Evolutionary conservation across 2,888 invertebrate species (phyloP).

Genomic region (Tiliacea aurago): DNA sequence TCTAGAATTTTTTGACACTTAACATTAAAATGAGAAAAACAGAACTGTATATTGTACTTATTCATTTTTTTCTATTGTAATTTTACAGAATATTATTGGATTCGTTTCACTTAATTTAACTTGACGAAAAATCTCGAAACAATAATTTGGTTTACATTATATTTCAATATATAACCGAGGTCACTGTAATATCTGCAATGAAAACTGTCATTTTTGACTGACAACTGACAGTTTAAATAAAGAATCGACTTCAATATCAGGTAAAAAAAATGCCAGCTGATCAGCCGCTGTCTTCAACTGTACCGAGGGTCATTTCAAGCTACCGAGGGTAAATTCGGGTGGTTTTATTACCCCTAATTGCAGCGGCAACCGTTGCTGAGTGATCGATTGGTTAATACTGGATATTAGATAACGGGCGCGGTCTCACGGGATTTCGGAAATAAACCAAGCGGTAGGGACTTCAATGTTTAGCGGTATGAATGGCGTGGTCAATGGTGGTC

Average conservation of each 20-base stretch:
- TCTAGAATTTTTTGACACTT: background rate
- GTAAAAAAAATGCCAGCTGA: background rate
- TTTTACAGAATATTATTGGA: too few relatives aligned
- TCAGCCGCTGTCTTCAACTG: slow-evolving; percentile 20
- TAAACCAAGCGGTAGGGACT: slow-evolving; percentile 1
- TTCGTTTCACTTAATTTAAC: background rate
- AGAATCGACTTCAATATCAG: background rate
- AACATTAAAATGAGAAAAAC: background rate
- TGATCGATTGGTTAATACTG: slow-evolving; percentile 53
- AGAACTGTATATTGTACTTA: background rate
- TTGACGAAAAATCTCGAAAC: background rate
- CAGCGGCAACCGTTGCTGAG: slow-evolving; percentile 56
- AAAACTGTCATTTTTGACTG: background rate
- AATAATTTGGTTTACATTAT: background rate
- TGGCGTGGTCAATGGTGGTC: background rate
- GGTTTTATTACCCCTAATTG: slow-evolving; percentile 69
- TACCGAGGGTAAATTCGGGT: slow-evolving; percentile 56
- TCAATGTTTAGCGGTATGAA: background rate
- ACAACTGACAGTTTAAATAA: background rate
- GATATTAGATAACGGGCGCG: slow-evolving; percentile 42
- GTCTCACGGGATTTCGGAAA: slow-evolving; percentile 29
- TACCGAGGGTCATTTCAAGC: slow-evolving; percentile 55
- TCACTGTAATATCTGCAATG: background rate
- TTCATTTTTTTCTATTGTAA: background rate
- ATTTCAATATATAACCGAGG: background rate